Evolutionary conservation across 2,113 vertebrate genomes (phyloP), one percentile per base, ranked within the genome.

Genomic region (Ceyx melanurus): DNA sequence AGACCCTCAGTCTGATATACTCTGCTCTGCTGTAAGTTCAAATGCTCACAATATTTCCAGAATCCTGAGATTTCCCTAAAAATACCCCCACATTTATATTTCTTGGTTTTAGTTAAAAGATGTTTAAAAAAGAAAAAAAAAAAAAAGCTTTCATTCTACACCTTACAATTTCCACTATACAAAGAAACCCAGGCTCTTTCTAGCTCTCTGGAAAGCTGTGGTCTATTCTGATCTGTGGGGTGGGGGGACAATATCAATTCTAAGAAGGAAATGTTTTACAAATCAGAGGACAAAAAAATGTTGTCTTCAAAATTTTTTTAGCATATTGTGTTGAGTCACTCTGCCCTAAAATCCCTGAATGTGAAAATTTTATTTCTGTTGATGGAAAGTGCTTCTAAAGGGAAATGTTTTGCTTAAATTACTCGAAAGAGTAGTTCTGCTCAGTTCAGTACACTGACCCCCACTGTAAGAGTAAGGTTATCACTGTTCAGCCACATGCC

Each of bases 41-140:
- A 87, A 95, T 74, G 78, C 60, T 89, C 60, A 67, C 68, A 75
- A 65, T 93, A 86, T 91, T 94, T 93, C 83, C 76, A 54, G 65
- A 85, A 92, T 89, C 75, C 67, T 45, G 61, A 88, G 82, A 88
- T 86, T 86, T 93, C 53, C 82, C 64, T 45, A 13, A 87, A 89
- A 75, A 45, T 42, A 18, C 12, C 33, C 43, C 79, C 23, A n/a
- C 62, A 65, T 88, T 94, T 90, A 7, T 73, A 70, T 85, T 86
- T 83, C 82, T 83, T 43, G 1, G 3, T 67, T 94, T 88, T n/a
- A 45, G 60, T 26, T 61, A 57, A 78, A 85, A 57, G 50, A 11
- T 23, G 56, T 2, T 13, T 7, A 67, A n/a, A 16, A 56, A n/a
- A n/a, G 8, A 0, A n/a, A 29, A 46, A 42, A 18, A 26, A 64